phyloP scores from a whole-genome alignment of 2,113 vertebrate species.

The Paedocypris sp. region DNA sequence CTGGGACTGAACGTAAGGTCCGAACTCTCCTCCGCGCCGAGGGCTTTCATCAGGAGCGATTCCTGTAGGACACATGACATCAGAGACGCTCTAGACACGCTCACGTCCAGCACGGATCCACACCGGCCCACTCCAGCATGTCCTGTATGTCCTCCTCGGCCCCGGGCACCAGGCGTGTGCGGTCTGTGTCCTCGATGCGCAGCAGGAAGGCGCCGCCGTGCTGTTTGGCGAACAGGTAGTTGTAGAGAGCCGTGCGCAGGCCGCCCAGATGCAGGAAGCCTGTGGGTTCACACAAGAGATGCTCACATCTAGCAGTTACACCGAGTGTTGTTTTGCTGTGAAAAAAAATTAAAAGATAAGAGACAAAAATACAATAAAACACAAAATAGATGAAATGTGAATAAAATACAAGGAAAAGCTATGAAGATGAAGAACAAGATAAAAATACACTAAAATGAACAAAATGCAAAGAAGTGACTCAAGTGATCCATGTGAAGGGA shows the following conservation, averaged over 20 bases:
- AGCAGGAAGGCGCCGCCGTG: slow-evolving; percentile 73
- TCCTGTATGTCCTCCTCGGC: slow-evolving; percentile 78
- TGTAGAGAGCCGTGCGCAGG: slow-evolving; percentile 88
- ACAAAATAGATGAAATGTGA: too few species aligned
- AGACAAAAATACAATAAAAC: too few species aligned
- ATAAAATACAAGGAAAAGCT: too few species aligned
- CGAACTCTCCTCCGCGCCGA: slow-evolving; percentile 58
- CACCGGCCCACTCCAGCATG: slow-evolving; percentile 90
- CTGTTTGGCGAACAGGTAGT: slow-evolving; percentile 88
- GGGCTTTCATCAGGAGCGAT: slow-evolving; percentile 85
- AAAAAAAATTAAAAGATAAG: too few species aligned
- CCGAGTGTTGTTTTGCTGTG: too few species aligned
- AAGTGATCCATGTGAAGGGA: too few species aligned
- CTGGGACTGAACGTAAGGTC: slow-evolving; percentile 81
- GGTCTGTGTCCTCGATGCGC: slow-evolving; percentile 88
- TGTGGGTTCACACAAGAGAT: slow-evolving; percentile 34
- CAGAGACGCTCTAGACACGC: background rate
- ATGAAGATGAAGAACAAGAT: too few species aligned
- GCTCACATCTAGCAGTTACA: background rate
- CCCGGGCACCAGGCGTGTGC: slow-evolving; percentile 69
- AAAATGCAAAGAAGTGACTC: too few species aligned
- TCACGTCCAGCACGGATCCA: background rate
- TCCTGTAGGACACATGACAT: slow-evolving; percentile 51
- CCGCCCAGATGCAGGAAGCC: slow-evolving; percentile 87
- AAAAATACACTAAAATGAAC: too few species aligned